Evolutionary conservation across 2,888 invertebrate genomes (phyloP), one percentile per base, ranked within the genome.

Genomic region (Leptinotarsa juncta): DNA sequence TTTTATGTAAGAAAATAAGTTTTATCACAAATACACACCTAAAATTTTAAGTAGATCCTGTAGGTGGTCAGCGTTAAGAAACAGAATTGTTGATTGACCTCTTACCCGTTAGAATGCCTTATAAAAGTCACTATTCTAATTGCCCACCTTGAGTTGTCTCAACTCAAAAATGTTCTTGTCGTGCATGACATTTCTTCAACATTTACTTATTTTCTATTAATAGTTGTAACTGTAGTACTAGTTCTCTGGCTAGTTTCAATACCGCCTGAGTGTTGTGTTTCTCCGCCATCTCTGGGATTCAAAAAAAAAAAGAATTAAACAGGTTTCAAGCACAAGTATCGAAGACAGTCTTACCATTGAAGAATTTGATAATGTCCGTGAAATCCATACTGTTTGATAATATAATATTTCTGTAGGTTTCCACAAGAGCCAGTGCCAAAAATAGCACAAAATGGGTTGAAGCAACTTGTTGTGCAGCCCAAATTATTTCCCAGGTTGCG

Each of bases 331-430:
- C 49, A n/a, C 16, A 49, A 70, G 10, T 15, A 42, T 15, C n/a
- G 57, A 20, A 51, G 18, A 51, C 23, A 51, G 70, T 84, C 89
- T 89, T 85, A 97, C 97, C 97, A 89, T 98, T 98, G 86, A 98
- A 98, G 89, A 98, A 98, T 86, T 97, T 97, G 86, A 98, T 98
- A 86, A 98, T 97, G 87, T 98, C 98, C 0, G 98, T 98, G 87
- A 98, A 98, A 89, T 98, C 97, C 97, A 98, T 98, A 82, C 95
- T 93, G 88, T 98, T 98, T 70, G 96, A 95, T 60, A 98, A 90
- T 77, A 98, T 97, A 82, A 98, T 97, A 86, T 97, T 97, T 55
- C 97, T 90, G 87, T 98, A 98, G 65, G 95, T 96, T 88, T 97
- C 96, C 18, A 98, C 91, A 75, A 98, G 89, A 0, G 97, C 97